Evolutionary conservation across 2,113 vertebrate species (phyloP), one percentile per base, ranked within the genome.

Genomic region (Channa argus): DNA sequence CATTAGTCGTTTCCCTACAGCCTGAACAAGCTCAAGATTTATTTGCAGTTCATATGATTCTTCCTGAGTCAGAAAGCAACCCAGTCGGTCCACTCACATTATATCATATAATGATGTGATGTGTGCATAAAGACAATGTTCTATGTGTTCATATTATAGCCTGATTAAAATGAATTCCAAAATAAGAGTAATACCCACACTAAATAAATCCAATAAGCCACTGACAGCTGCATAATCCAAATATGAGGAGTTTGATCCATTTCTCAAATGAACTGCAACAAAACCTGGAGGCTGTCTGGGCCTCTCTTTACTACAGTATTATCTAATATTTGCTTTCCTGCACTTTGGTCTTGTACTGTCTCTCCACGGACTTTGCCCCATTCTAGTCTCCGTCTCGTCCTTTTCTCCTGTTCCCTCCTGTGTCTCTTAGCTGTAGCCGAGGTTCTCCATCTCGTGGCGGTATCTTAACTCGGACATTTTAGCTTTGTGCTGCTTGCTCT

Each of bases 401-500:
- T 64, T 24, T 24, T 2, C 5, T 15, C 5, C 52, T n/a, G 47
- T 10, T 12, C 52, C 39, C 8, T 37, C 59, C 24, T 3, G 8
- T 50, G 78, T 80, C 58, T 77, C 75, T 88, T 98, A 97, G 89
- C 96, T 95, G 6, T 99, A 99, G 55, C 98, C 98, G 60, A 99
- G 96, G 82, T 95, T 97, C 90, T 98, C 97, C 97, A 99, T 98
- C 94, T 99, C 98, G 0, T 88, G 97, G 85, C 96, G 94, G 86
- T 99, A 99, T 44, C 97, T 95, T 77, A 98, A 93, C 81, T 99
- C 97, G 0, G 98, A 99, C 90, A 99, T 97, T 90, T 97, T 97
- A 88, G 97, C 98, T 87, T 99, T 98, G 89, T 99, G 98, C 79
- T 96, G 96, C 73, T 99, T 99, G 95, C 97, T 99, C 86, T 99